These are phyloP conservation scores for Takifugu ocellatus DNA, from an alignment of 2,797 vertebrate genomes.

Conservation along the genomic window DNA sequence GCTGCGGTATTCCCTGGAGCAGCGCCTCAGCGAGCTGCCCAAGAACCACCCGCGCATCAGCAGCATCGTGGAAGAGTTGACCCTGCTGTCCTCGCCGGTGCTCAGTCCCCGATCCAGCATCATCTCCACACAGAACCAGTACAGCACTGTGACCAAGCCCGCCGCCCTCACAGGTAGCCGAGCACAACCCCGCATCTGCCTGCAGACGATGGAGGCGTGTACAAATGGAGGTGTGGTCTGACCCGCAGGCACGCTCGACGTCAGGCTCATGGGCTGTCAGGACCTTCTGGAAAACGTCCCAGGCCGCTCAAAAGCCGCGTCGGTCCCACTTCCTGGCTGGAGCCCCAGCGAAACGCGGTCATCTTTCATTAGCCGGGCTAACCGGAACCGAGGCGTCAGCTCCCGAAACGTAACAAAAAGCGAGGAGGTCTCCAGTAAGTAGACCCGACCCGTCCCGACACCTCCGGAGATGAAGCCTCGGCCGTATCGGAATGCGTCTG, in stretches of 20 bases:
- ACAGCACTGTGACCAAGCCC: conserved; percentile 93
- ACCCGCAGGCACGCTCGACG: conserved; percentile 72
- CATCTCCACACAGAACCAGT: conserved; percentile 92
- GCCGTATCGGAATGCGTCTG: neutral
- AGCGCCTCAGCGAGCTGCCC: conserved; percentile 89
- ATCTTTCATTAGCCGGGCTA: conserved; percentile 86
- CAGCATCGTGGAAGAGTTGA: conserved; percentile 93
- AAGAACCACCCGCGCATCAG: conserved; percentile 93
- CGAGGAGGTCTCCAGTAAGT: conserved; percentile 84
- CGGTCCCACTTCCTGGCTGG: conserved; percentile 75
- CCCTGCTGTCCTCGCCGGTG: conserved; percentile 85
- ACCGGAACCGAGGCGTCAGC: conserved; percentile 83
- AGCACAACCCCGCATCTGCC: neutral
- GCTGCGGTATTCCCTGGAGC: conserved; percentile 91
- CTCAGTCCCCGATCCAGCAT: conserved; percentile 90
- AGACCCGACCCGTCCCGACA: neutral
- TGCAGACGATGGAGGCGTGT: neutral
- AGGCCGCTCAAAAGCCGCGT: conserved; percentile 76
- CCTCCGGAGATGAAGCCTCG: neutral
- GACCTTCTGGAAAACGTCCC: conserved; percentile 85
- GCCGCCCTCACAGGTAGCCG: conserved; percentile 90
- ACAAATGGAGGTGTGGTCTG: neutral
- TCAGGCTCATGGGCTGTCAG: conserved; percentile 82
- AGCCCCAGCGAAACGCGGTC: conserved; percentile 81
- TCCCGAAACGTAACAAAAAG: conserved; percentile 81